phyloP scores from a whole-genome alignment of 2,113 vertebrate genomes.

The Bos indicus region DNA sequence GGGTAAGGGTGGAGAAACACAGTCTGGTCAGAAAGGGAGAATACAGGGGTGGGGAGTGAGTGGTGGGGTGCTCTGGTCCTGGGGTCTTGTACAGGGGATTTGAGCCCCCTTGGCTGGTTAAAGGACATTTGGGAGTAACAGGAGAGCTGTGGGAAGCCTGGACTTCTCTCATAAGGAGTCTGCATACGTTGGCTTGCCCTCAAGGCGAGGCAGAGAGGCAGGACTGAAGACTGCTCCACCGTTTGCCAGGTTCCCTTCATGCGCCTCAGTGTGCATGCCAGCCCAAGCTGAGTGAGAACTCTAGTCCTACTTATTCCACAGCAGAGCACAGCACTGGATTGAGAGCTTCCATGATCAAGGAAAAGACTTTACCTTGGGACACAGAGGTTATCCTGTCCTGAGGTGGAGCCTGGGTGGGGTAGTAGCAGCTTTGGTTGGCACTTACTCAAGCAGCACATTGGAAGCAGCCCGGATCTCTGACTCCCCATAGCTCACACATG shows the following conservation, averaged over 20 bases:
- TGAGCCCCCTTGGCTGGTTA: not conserved
- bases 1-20: not conserved
- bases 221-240: not conserved
- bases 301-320: not conserved
- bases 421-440: not conserved
- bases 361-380: not conserved
- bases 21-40: not conserved
- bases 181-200: not conserved
- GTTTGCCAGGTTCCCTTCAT: not conserved
- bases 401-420: not conserved
- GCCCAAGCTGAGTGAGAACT: not conserved
- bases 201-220: not conserved
- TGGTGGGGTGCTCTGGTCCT: not conserved
- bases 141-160: not conserved
- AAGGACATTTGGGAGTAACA: not conserved
- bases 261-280: not conserved
- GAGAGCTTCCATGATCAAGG: not conserved
- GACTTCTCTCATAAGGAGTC: not conserved
- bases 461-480: not conserved
- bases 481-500: not conserved
- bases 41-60: not conserved
- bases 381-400: not conserved
- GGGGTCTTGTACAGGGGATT: not conserved
- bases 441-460: not conserved
- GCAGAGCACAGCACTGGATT: not conserved